Conservation (phyloP, 2,113 vertebrate species). For the Tenebrosternarchus preto region DNA sequence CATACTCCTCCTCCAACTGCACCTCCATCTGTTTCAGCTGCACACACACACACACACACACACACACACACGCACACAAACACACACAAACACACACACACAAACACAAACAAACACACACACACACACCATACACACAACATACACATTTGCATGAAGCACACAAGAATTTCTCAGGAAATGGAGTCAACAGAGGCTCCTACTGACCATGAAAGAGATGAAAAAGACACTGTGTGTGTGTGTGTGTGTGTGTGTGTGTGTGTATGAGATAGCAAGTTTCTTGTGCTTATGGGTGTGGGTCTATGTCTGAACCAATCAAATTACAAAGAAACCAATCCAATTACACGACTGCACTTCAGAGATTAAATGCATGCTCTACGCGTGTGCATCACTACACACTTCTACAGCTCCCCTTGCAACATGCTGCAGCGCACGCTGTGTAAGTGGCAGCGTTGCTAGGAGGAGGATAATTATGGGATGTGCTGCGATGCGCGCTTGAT, state of each 20-base stretch:
- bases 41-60: slow-evolving; percentile 19
- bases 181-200: background rate
- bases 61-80: background rate
- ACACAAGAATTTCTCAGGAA: background rate
- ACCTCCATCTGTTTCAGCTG: slow-evolving; percentile 95
- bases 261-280: background rate
- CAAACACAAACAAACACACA: background rate
- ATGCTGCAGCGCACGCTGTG: background rate
- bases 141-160: too few relatives aligned
- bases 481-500: slow-evolving; percentile 38
- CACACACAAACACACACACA: background rate
- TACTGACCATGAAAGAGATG: too few relatives aligned
- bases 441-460: background rate
- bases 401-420: background rate
- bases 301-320: background rate
- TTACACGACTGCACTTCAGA: background rate
- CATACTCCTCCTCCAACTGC: slow-evolving; percentile 94
- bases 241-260: too few relatives aligned
- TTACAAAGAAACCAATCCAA: background rate
- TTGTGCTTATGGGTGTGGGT: background rate
- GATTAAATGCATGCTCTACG: background rate
- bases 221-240: too few relatives aligned
- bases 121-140: too few relatives aligned
- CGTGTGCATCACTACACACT: background rate
- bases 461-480: slow-evolving; percentile 47